phyloP scores from a whole-genome alignment of 2,113 vertebrate genomes.

The Syngnathus floridae region DNA sequence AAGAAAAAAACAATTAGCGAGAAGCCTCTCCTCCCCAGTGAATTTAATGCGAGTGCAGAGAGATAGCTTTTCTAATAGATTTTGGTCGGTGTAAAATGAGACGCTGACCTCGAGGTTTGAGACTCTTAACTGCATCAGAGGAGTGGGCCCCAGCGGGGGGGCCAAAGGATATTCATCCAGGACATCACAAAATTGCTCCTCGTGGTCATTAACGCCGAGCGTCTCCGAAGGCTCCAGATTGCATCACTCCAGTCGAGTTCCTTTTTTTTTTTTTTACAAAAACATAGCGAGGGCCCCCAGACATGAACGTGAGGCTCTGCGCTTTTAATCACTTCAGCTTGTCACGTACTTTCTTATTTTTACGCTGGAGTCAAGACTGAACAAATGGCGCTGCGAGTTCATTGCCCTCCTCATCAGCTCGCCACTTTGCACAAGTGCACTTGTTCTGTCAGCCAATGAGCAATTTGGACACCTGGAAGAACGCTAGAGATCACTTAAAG shows the following conservation, averaged over 20 bases:
- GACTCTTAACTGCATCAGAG: slow-evolving; percentile 56
- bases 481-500: not conserved
- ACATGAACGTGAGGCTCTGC: slow-evolving; percentile 20
- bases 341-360: not conserved
- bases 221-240: slow-evolving; percentile 47
- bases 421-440: not conserved
- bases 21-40: slow-evolving; percentile 45
- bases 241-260: slow-evolving; percentile 47
- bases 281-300: slow-evolving; percentile 19
- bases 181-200: slow-evolving; percentile 57
- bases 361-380: not conserved
- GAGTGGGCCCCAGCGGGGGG: slow-evolving; percentile 55
- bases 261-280: slow-evolving; percentile 8
- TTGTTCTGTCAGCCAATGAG: not conserved
- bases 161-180: slow-evolving; percentile 63
- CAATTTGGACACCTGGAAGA: not conserved
- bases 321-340: slow-evolving; percentile 31
- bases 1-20: slow-evolving; percentile 71
- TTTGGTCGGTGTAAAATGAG: slow-evolving; percentile 73
- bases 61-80: slow-evolving; percentile 75
- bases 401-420: not conserved
- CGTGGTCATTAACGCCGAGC: slow-evolving; percentile 36
- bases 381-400: not conserved
- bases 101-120: slow-evolving; percentile 68
- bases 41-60: slow-evolving; percentile 59